Conservation (phyloP, 2,797 vertebrate genomes). For the Platyrinchus mystaceus region DNA sequence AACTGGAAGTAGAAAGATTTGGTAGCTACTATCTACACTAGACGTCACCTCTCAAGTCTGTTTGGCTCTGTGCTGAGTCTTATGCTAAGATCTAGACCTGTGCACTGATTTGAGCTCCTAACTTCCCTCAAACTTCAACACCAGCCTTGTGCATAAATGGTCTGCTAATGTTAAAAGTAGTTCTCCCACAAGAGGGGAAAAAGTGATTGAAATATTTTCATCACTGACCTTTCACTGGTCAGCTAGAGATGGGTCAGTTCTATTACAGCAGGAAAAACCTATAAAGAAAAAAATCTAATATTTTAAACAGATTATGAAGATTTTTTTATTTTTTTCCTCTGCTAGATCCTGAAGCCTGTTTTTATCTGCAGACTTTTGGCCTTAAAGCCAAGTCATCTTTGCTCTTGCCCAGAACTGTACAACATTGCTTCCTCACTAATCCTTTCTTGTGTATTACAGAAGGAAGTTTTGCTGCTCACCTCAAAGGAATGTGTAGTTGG, state of each 20-base stretch:
- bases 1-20: not conserved
- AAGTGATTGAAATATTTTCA: not conserved
- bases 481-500: conserved; percentile 48
- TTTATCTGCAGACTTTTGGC: not conserved
- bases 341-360: not conserved
- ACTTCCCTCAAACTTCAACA: not conserved
- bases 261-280: not conserved
- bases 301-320: not conserved
- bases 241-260: not conserved
- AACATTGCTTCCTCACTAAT: not conserved
- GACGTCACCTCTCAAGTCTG: not conserved
- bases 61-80: not conserved
- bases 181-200: rapidly evolving
- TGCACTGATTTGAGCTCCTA: not conserved
- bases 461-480: conserved; percentile 6
- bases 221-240: not conserved
- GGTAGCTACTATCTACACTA: not conserved
- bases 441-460: not conserved
- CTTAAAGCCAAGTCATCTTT: not conserved
- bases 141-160: not conserved
- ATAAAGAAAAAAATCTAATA: not conserved
- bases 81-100: not conserved
- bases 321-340: not conserved
- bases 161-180: not conserved
- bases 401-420: not conserved